Evolutionary conservation across 2,888 invertebrate species (phyloP).

Genomic region (Lithophane semibrunnea): DNA sequence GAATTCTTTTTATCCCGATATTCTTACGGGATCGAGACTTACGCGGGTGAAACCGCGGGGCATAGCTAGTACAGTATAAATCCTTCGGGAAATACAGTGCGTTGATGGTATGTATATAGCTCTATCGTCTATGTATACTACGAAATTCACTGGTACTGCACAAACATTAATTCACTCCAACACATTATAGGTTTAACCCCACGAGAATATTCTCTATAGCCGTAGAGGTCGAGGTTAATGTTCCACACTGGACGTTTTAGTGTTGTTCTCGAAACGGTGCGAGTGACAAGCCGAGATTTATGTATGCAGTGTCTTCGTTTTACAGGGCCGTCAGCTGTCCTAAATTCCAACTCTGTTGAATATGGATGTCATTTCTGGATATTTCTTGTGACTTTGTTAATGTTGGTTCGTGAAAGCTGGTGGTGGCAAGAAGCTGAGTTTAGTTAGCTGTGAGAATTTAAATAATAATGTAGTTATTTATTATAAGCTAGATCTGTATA

Average conservation of each 20-base stretch:
- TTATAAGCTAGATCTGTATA: too few species aligned
- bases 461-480: neutral
- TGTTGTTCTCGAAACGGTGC: slow-evolving; percentile 42
- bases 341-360: slow-evolving; percentile 51
- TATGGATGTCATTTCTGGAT: slow-evolving; percentile 37
- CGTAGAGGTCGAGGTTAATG: slow-evolving; percentile 27
- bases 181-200: slow-evolving; percentile 15
- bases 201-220: slow-evolving; percentile 7
- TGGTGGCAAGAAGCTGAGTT: neutral
- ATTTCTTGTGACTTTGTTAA: slow-evolving; percentile 30
- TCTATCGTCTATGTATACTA: too few species aligned
- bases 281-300: slow-evolving; percentile 55
- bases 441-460: neutral
- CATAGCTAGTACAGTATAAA: too few species aligned
- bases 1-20: too few species aligned
- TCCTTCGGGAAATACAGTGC: neutral
- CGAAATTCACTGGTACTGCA: slow-evolving; percentile 6
- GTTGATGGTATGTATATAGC: neutral
- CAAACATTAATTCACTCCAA: neutral
- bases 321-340: slow-evolving; percentile 7
- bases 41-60: too few species aligned
- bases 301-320: slow-evolving; percentile 40
- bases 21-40: too few species aligned
- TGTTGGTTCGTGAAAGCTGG: slow-evolving; percentile 18
- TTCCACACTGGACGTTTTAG: slow-evolving; percentile 28